Conservation (phyloP, 1,140 invertebrate species). For the Drosophila arizonae region DNA sequence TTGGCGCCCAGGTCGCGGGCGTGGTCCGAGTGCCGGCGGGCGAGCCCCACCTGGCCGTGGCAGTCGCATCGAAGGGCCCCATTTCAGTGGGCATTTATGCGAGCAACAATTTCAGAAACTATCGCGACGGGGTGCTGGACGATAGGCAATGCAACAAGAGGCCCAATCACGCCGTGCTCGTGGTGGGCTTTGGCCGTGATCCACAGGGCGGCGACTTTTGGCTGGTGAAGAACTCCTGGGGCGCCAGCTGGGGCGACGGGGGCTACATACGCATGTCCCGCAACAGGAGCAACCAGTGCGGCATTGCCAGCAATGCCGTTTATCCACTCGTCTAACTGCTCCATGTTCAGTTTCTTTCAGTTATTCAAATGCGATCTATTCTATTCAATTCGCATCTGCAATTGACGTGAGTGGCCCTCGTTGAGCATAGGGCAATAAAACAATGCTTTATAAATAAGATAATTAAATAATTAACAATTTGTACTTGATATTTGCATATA, state of each 20-base stretch:
- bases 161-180: slow-evolving; percentile 84
- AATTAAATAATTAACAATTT: slow-evolving; percentile 2
- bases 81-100: slow-evolving; percentile 6
- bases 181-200: slow-evolving; percentile 90
- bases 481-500: slow-evolving; percentile 1
- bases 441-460: neutral
- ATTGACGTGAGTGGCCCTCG: slow-evolving; percentile 13
- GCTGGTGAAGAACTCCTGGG: slow-evolving; percentile 87
- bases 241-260: slow-evolving; percentile 84
- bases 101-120: neutral
- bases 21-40: slow-evolving; percentile 85
- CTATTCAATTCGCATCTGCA: neutral
- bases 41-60: slow-evolving; percentile 87
- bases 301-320: neutral
- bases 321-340: slow-evolving; percentile 20
- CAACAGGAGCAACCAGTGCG: slow-evolving; percentile 62
- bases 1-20: slow-evolving; percentile 21
- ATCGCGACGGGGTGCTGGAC: slow-evolving; percentile 4
- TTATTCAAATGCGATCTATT: no score
- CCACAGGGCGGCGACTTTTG: slow-evolving; percentile 85
- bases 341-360: no score
- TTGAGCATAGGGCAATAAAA: neutral
- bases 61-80: slow-evolving; percentile 23
- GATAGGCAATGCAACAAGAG: slow-evolving; percentile 52
- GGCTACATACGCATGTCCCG: slow-evolving; percentile 86